phyloP scores from a whole-genome alignment of 2,888 invertebrate genomes.

The Therioaphis trifolii region DNA sequence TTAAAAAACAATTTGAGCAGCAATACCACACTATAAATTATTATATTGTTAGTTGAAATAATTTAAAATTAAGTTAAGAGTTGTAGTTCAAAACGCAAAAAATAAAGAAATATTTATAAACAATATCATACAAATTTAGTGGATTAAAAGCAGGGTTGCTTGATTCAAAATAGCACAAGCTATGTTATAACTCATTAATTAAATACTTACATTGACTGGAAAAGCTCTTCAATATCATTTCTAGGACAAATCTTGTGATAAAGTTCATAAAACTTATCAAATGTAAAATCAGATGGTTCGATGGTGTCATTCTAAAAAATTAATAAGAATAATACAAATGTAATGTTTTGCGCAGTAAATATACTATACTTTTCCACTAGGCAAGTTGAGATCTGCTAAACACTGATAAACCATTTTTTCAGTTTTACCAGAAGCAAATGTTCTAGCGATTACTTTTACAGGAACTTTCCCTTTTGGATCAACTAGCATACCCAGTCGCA shows the following conservation, averaged over 20 bases:
- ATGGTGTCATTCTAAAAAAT: conserved; percentile 85
- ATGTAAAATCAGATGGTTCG: conserved; percentile 93
- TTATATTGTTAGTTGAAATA: no score
- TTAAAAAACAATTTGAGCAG: no score
- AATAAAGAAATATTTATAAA: no score
- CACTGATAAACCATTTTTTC: conserved; percentile 98
- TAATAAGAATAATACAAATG: not conserved
- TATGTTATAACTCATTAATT: conserved; percentile 15
- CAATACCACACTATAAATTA: no score
- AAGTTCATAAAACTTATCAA: conserved; percentile 97
- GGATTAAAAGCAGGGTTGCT: not conserved
- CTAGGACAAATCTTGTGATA: conserved; percentile 99
- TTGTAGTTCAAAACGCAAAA: no score
- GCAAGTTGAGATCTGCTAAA: conserved; percentile 91
- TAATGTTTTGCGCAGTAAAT: conserved; percentile 74
- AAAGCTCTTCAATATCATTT: conserved; percentile 98
- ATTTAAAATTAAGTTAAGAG: no score
- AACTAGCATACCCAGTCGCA: conserved; percentile 93
- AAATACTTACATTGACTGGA: conserved; percentile 88
- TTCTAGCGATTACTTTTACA: conserved; percentile 94
- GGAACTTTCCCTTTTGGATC: conserved; percentile 96
- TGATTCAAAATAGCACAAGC: not conserved
- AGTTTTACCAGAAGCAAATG: conserved; percentile 99
- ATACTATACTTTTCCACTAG: conserved; percentile 81
- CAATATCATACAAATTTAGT: no score